Percentiles rank a stretch among this genome's conserved stretches.
Conservation (phyloP, 1,140 invertebrate species). For the Rhynchophorus ferrugineus region DNA sequence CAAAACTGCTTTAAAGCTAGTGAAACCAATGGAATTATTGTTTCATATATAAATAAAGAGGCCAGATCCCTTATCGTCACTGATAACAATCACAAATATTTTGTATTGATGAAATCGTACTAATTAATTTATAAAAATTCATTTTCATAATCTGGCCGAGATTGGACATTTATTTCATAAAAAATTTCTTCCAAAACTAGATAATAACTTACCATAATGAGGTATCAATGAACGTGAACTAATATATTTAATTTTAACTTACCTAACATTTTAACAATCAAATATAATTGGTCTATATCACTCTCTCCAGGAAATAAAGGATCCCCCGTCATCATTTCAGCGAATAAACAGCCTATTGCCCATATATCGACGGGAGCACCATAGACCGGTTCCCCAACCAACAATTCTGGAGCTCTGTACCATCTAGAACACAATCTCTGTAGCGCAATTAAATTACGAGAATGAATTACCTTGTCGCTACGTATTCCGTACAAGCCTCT, state of each 20-base stretch:
- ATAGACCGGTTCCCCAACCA: slow-evolving; percentile 67
- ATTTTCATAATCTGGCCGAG: no score
- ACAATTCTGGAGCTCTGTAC: slow-evolving; percentile 80
- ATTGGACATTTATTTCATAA: no score
- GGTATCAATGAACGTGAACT: neutral
- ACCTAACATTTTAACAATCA: slow-evolving; percentile 70
- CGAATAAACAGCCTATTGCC: slow-evolving; percentile 80
- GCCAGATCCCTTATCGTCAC: no score
- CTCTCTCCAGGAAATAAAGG: slow-evolving; percentile 83
- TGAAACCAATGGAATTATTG: no score
- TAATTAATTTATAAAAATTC: no score
- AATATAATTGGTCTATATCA: slow-evolving; percentile 84
- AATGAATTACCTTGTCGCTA: slow-evolving; percentile 51
- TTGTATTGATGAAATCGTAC: no score
- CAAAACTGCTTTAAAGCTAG: no score
- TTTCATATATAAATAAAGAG: no score
- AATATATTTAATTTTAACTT: slow-evolving; percentile 20
- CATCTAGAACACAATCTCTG: slow-evolving; percentile 47
- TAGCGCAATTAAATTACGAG: neutral
- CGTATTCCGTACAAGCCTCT: slow-evolving; percentile 73
- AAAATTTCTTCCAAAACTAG: no score
- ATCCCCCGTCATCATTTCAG: slow-evolving; percentile 80
- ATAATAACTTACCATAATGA: no score
- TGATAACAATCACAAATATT: no score
- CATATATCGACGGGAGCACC: slow-evolving; percentile 78